Conservation (phyloP, 92 coral and sea anemone species). For the Meandrina meandrites region DNA sequence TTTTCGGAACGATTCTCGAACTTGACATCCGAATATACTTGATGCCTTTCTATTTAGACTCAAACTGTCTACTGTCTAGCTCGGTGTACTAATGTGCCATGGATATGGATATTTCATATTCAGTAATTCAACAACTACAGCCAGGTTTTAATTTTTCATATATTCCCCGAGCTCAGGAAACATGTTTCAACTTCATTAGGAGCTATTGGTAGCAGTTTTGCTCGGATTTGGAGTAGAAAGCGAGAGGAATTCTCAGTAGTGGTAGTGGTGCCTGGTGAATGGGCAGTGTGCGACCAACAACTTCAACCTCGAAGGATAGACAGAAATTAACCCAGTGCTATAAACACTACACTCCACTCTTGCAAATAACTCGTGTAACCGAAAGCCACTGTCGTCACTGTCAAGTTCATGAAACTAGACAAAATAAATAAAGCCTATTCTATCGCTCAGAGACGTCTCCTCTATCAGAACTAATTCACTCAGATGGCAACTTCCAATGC, state of each 20-base stretch:
- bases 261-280: neutral
- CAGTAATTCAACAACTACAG: neutral
- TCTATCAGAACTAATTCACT: neutral
- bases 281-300: neutral
- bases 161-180: neutral
- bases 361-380: neutral
- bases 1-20: neutral
- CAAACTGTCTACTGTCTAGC: neutral
- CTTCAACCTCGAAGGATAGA: neutral
- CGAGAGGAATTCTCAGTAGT: neutral
- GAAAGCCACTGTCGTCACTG: neutral
- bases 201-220: neutral
- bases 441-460: neutral
- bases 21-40: neutral
- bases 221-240: neutral
- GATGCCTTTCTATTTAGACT: neutral
- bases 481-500: neutral
- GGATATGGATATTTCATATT: neutral
- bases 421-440: neutral
- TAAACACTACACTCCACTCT: neutral
- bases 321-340: neutral
- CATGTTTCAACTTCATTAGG: neutral
- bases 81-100: no score
- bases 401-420: neutral
- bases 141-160: neutral